Base-by-base conservation (phyloP, 2,797 vertebrate species). In the Threskiornis aethiopicus region DNA sequence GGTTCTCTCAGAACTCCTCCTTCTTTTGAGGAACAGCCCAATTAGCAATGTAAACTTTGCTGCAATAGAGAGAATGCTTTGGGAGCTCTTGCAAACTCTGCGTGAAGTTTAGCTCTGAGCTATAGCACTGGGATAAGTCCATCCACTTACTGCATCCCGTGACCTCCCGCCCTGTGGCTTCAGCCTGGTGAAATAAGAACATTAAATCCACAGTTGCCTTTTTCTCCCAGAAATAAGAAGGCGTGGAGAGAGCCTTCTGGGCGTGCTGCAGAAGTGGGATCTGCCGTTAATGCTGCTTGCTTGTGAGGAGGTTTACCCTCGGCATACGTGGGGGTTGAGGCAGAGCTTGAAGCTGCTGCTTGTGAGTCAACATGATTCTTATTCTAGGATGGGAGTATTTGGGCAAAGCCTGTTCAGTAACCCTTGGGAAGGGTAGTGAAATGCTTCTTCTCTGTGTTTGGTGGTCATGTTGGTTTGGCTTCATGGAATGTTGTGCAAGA, bases 361-460 rank as follows among this genome's bases (percentile, higher is more conserved):
- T 0, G 1, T 41, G 35, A 0, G 10, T 84, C 51, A 2, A 0
- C 4, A 0, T 6, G 44, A 31, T 76, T 70, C 26, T 42, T 6
- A 1, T 71, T 41, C n/a, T 28, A 18, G 67, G 35, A 15, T 61
- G 49, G 71, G 29, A 46, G 25, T n/a, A 28, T 71, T 62, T 75
- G 61, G 66, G 73, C 54, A 58, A 79, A 92, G 37, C 55, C 67
- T 59, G 39, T 42, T 58, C 39, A 16, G 73, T 55, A 55, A 79
- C 25, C 35, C 19, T 39, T 9, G 16, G 75, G n/a, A 77, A 87
- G 46, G 51, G 41, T 2, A 49, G 22, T 20, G 58, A 84, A 84
- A 69, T 61, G 33, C 69, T 96, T 89, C 87, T 91, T 70, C 93
- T 72, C 39, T 71, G 49, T 88, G 33, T 96, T 83, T 91, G 35